Evolutionary conservation across 2,113 vertebrate species (phyloP).

Genomic region (Microcebus jonahi): DNA sequence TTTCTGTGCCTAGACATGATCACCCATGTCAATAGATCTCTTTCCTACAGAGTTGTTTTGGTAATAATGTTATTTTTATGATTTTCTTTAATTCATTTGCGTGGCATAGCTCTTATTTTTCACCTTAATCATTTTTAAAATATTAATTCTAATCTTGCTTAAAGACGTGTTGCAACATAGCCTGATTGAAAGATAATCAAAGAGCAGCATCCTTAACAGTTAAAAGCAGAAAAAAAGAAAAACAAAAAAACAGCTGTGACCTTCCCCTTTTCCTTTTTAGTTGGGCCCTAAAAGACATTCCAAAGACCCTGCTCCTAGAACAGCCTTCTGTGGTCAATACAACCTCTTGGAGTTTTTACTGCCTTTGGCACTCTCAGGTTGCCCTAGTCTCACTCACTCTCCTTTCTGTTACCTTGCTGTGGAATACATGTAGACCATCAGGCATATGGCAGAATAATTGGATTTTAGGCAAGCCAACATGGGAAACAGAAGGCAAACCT

Average conservation of each 20-base stretch:
- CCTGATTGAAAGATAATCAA: slow-evolving; percentile 17
- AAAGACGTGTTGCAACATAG: not conserved
- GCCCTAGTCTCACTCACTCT: not conserved
- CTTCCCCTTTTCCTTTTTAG: not conserved
- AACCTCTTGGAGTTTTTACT: not conserved
- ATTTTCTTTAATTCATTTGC: slow-evolving; percentile 28
- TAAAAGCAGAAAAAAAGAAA: not conserved
- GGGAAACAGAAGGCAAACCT: slow-evolving; percentile 14
- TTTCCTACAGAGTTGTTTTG: not conserved
- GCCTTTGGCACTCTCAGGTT: not conserved
- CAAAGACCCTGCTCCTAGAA: not conserved
- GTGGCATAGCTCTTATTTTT: not conserved
- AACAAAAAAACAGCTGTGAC: not conserved
- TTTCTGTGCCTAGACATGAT: not conserved
- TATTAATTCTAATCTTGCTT: not conserved
- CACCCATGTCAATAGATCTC: not conserved
- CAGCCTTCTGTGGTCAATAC: not conserved
- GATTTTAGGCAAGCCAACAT: not conserved
- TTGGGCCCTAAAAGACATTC: not conserved
- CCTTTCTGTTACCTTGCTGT: not conserved
- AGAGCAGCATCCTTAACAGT: not conserved
- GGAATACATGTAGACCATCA: not conserved
- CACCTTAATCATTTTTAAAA: not conserved
- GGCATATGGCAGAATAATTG: not conserved
- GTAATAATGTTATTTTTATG: not conserved